Conservation (phyloP, 2,888 invertebrate species). For the Trachelus iudaicus region DNA sequence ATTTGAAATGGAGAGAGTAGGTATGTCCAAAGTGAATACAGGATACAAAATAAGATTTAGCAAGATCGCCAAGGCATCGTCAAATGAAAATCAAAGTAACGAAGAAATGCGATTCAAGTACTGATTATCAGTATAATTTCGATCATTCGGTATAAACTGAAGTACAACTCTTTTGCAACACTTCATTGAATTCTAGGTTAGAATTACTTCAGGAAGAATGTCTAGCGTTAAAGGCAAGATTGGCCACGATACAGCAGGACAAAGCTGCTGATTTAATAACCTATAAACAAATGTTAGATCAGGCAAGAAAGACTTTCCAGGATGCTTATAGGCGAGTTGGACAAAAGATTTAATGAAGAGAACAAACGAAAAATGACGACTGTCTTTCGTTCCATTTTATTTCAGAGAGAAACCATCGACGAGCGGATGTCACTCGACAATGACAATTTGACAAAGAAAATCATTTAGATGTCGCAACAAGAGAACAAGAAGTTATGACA, state of each 20-base stretch:
- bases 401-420: constrained; percentile 21
- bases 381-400: background rate
- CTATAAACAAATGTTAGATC: constrained; percentile 71
- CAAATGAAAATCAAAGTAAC: constrained; percentile 54
- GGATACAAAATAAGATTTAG: constrained; percentile 54
- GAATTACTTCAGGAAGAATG: constrained; percentile 76
- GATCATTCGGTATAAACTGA: background rate
- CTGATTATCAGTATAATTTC: background rate
- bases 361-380: background rate
- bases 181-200: constrained; percentile 56
- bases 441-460: constrained; percentile 22
- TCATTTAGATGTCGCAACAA: background rate
- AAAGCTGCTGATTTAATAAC: constrained; percentile 70
- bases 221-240: constrained; percentile 72
- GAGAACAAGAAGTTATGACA: background rate
- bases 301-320: constrained; percentile 70
- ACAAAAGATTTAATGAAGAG: background rate
- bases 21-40: constrained; percentile 52
- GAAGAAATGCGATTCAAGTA: constrained; percentile 54
- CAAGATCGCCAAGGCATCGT: constrained; percentile 51
- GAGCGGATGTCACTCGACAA: constrained; percentile 24
- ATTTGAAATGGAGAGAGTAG: constrained; percentile 68
- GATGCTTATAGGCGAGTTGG: constrained; percentile 64
- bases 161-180: background rate
- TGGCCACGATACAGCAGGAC: constrained; percentile 74